phyloP scores from a whole-genome alignment of 1,140 invertebrate genomes.

The Orchestia grillus region DNA sequence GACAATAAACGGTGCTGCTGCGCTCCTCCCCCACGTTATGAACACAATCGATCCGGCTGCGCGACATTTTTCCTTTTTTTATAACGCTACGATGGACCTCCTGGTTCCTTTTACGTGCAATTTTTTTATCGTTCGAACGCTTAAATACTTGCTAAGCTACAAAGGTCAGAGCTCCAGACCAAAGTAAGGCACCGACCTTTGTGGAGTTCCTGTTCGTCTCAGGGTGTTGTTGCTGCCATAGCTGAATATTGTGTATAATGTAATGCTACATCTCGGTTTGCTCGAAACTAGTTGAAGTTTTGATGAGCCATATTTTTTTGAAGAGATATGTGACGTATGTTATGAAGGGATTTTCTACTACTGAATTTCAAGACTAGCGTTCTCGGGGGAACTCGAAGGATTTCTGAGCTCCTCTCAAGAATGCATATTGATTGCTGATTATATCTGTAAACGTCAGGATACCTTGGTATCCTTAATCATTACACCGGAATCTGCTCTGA shows the following conservation, averaged over 20 bases:
- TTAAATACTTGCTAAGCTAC: constrained; percentile 45
- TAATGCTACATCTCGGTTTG: neutral
- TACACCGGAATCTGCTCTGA: no score
- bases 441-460: no score
- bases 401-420: no score
- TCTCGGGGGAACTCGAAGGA: neutral
- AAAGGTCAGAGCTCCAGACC: constrained; percentile 28
- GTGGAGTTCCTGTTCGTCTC: neutral
- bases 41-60: neutral
- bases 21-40: neutral
- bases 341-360: neutral
- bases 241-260: neutral
- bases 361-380: neutral
- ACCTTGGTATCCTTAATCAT: no score
- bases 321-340: neutral
- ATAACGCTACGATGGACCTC: constrained; percentile 22
- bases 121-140: neutral
- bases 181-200: neutral
- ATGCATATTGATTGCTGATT: no score
- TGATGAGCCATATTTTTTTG: neutral
- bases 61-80: constrained; percentile 30
- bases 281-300: neutral
- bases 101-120: neutral
- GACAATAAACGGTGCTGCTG: neutral
- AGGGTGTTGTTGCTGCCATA: neutral